Conservation (phyloP, 64 coral and sea anemone genomes). For the Dendrophyllia cribrosa region DNA sequence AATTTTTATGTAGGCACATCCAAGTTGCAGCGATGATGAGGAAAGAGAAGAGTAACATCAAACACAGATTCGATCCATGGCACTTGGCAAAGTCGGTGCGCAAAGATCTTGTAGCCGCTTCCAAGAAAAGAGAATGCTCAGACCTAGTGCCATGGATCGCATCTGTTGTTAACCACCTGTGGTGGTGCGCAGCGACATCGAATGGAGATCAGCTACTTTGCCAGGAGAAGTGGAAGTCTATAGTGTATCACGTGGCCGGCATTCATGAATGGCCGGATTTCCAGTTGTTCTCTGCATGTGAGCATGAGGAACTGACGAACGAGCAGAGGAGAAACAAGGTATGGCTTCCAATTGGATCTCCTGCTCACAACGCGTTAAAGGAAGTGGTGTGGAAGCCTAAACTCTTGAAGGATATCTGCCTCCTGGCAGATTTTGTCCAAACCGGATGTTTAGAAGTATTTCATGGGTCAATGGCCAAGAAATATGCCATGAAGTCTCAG, state of each 20-base stretch:
- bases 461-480: conserved; percentile 27
- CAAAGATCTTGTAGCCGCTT: not conserved
- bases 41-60: not conserved
- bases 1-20: not conserved
- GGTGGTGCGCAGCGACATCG: conserved; percentile 12
- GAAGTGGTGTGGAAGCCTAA: conserved; percentile 34
- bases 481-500: conserved; percentile 25
- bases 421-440: conserved; percentile 10
- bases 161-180: conserved; percentile 40
- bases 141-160: not conserved
- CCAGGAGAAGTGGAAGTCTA: conserved; percentile 35
- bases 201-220: not conserved
- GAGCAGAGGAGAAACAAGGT: not conserved
- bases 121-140: not conserved
- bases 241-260: conserved; percentile 22
- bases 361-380: conserved; percentile 26
- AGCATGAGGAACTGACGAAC: conserved; percentile 10
- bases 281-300: conserved; percentile 6
- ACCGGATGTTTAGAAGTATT: conserved; percentile 51
- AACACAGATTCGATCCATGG: conserved; percentile 14
- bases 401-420: conserved; percentile 14
- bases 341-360: conserved; percentile 31
- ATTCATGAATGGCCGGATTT: conserved; percentile 25
- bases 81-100: not conserved
- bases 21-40: not conserved